Evolutionary conservation across 64 coral and sea anemone genomes (phyloP), one percentile per base, ranked within the genome.

Genomic region (Pocillopora verrucosa): DNA sequence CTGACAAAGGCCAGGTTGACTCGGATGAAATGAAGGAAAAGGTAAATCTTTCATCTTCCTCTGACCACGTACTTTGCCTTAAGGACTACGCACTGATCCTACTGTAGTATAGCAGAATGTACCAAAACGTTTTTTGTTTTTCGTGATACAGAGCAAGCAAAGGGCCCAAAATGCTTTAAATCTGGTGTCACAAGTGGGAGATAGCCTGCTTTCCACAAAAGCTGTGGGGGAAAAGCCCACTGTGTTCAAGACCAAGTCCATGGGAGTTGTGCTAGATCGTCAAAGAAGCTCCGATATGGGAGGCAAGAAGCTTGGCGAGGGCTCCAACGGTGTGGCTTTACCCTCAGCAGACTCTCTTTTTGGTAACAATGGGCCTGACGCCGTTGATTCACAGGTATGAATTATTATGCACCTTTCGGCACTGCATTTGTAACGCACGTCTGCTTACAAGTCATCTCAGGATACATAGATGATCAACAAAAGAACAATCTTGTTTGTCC

Each of bases 341-440:
- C 92, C 92, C 6, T 88, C 87, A 16, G 62, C 69, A 24, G 59
- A 51, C 22, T 68, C 88, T 51, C 60, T 93, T 16, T 77, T 93
- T 80, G 12, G 26, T 5, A 81, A 88, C 77, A 67, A 80, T 37
- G 61, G 59, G 60, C 80, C 92, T 0, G 82, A 84, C 37, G 81
- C 65, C 67, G 79, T 93, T 77, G 92, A 93, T 58, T 78, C 79
- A 60, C 92, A 93, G 92, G 92, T 84, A 58, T 56, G 79, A 10
- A 22, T 19, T 9, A 22, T 24, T 51, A 51, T 51, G 41, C 41
- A 51, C 41, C 41, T 51, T 51, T 51, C 7, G 41, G 41, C 7
- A 51, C 41, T 51, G 41, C 41, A 51, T 51, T 7, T 51, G 41
- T 51, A 51, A 51, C 41, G 41, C 41, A 51, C 41, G 41, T 51